Percentiles rank a stretch among this genome's conserved stretches.
These are phyloP conservation scores for Eudemis profundana DNA, from an alignment of 2,888 invertebrate species.

Conservation along the genomic window DNA sequence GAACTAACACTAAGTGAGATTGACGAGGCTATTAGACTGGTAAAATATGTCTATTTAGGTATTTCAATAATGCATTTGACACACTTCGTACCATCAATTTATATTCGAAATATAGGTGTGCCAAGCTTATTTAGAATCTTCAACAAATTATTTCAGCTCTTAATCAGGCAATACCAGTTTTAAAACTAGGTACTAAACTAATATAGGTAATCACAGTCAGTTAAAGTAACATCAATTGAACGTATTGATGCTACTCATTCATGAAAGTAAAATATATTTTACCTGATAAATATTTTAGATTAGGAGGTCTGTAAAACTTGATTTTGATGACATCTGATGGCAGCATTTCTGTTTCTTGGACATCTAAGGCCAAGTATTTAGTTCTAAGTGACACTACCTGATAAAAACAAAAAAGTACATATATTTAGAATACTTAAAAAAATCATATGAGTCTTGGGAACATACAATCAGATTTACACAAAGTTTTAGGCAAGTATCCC, in stretches of 20 bases:
- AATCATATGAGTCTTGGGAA: no score
- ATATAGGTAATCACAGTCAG: no score
- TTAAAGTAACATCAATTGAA: no score
- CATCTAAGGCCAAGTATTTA: conserved; percentile 96
- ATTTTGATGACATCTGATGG: conserved; percentile 98
- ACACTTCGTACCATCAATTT: conserved; percentile 7
- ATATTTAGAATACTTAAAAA: neutral
- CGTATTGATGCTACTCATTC: no score
- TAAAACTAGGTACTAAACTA: neutral
- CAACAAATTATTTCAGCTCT: neutral
- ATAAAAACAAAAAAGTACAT: neutral
- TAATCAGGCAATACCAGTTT: neutral
- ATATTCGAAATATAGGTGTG: conserved; percentile 5
- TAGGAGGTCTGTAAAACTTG: conserved; percentile 97
- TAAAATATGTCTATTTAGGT: neutral
- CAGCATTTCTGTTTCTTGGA: conserved; percentile 95
- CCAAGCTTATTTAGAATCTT: neutral
- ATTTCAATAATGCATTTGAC: conserved; percentile 4
- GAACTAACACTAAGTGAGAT: neutral
- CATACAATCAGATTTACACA: neutral
- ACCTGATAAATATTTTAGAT: conserved; percentile 94
- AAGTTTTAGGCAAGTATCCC: no score
- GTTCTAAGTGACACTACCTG: conserved; percentile 95
- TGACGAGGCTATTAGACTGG: neutral
- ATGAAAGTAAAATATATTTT: no score